These are phyloP conservation scores for Anthoptus insignis DNA, from an alignment of 2,888 invertebrate genomes.

Conservation along the genomic window DNA sequence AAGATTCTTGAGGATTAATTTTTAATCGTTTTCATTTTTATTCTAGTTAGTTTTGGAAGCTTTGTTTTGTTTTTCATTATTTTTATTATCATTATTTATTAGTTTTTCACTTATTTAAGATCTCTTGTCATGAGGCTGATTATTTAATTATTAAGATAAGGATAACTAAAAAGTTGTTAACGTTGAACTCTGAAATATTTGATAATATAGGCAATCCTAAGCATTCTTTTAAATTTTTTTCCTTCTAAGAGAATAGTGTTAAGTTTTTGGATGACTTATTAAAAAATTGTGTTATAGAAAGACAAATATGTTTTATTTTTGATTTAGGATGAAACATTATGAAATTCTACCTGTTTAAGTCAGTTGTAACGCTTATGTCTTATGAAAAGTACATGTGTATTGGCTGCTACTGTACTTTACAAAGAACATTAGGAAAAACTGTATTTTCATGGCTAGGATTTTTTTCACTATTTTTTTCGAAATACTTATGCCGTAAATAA, in stretches of 20 bases:
- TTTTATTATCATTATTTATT: too few relatives aligned
- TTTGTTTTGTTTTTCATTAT: constrained; percentile 9
- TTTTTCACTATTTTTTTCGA: constrained; percentile 2
- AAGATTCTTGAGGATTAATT: constrained; percentile 1
- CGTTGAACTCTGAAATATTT: background rate
- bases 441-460: constrained; percentile 8
- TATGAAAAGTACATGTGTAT: background rate
- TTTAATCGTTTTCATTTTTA: background rate
- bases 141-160: constrained; percentile 1
- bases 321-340: background rate
- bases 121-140: too few relatives aligned
- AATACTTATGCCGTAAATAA: constrained; percentile 5
- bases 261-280: constrained; percentile 1
- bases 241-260: constrained; percentile 5
- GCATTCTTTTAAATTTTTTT: too few relatives aligned
- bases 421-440: constrained; percentile 10
- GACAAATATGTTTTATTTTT: constrained; percentile 2
- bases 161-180: constrained; percentile 1
- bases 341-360: background rate
- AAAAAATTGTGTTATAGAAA: background rate
- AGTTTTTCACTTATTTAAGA: too few relatives aligned
- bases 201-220: background rate
- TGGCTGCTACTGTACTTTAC: constrained; percentile 7
- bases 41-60: constrained; percentile 1
- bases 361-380: constrained; percentile 1